Evolutionary conservation across 2,113 vertebrate genomes (phyloP).

Genomic region (Chaenocephalus aceratus): DNA sequence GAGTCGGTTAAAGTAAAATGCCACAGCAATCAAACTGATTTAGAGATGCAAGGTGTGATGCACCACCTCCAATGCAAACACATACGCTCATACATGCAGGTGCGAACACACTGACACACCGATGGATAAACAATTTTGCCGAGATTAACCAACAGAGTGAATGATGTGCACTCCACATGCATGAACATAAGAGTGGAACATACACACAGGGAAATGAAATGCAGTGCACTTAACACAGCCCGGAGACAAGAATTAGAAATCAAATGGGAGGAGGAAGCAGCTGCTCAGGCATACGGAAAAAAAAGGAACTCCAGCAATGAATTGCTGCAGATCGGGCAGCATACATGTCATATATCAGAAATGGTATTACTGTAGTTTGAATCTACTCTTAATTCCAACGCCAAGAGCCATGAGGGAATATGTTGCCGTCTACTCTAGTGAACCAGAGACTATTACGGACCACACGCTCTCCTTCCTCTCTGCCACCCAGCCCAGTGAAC

Average conservation of each 20-base stretch:
- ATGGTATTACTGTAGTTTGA: slow-evolving; percentile 62
- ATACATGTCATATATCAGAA: slow-evolving; percentile 71
- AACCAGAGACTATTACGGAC: slow-evolving; percentile 36
- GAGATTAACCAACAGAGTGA: slow-evolving; percentile 54
- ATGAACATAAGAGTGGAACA: slow-evolving; percentile 53
- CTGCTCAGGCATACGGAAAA: slow-evolving; percentile 59
- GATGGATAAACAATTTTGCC: slow-evolving; percentile 45
- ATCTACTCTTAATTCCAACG: slow-evolving; percentile 60
- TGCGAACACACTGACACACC: not conserved
- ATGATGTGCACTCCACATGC: slow-evolving; percentile 30
- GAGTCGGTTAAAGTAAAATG: slow-evolving; percentile 74
- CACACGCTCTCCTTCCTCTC: slow-evolving; percentile 27
- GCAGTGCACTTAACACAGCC: slow-evolving; percentile 69
- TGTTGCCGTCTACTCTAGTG: slow-evolving; percentile 40
- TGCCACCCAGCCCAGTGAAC: slow-evolving; percentile 35
- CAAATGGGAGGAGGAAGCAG: slow-evolving; percentile 57
- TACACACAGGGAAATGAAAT: slow-evolving; percentile 66
- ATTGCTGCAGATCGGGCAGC: slow-evolving; percentile 78
- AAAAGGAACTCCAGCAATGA: slow-evolving; percentile 73
- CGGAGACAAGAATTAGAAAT: slow-evolving; percentile 64
- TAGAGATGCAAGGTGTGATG: slow-evolving; percentile 46
- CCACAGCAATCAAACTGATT: slow-evolving; percentile 73
- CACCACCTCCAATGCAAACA: slow-evolving; percentile 34
- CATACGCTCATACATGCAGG: slow-evolving; percentile 28
- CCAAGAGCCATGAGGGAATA: slow-evolving; percentile 36